Evolutionary conservation across 2,797 vertebrate species (phyloP).

Genomic region (Pangasius mekongensis): DNA sequence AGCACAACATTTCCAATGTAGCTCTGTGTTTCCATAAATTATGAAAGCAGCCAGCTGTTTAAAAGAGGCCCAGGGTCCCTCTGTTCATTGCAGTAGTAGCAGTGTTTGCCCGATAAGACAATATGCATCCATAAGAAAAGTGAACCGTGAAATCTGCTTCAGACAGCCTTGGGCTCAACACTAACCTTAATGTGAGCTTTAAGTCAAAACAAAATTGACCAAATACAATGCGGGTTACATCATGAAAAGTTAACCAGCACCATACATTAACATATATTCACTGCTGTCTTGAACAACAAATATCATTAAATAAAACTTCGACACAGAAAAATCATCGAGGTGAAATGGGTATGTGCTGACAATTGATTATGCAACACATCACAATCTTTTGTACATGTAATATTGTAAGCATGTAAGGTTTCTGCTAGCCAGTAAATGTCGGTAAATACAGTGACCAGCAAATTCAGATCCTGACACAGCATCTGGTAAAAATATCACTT

Average conservation of each 20-base stretch:
- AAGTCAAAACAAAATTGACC: not conserved
- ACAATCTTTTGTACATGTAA: too few relatives aligned
- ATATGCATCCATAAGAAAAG: not conserved
- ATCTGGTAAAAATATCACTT: not conserved
- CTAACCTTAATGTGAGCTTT: not conserved
- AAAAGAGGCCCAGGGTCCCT: conserved; percentile 35
- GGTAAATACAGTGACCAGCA: not conserved
- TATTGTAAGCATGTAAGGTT: not conserved
- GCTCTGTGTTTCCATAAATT: conserved; percentile 48
- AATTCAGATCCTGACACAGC: not conserved
- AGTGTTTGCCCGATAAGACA: not conserved
- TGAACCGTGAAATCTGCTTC: not conserved
- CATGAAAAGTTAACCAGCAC: not conserved
- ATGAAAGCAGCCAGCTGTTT: conserved; percentile 61
- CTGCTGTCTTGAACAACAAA: not conserved
- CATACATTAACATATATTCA: not conserved
- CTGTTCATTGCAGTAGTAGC: conserved; percentile 25
- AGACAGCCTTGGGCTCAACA: not conserved
- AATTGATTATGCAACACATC: not conserved
- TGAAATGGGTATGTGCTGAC: not conserved
- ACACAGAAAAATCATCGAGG: not conserved
- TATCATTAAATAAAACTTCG: not conserved
- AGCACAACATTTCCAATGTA: conserved; percentile 34
- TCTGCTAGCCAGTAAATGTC: not conserved
- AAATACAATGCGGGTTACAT: not conserved